These are phyloP conservation scores for Epinotia brunnichana DNA, from an alignment of 2,888 invertebrate species.

Conservation along the genomic window DNA sequence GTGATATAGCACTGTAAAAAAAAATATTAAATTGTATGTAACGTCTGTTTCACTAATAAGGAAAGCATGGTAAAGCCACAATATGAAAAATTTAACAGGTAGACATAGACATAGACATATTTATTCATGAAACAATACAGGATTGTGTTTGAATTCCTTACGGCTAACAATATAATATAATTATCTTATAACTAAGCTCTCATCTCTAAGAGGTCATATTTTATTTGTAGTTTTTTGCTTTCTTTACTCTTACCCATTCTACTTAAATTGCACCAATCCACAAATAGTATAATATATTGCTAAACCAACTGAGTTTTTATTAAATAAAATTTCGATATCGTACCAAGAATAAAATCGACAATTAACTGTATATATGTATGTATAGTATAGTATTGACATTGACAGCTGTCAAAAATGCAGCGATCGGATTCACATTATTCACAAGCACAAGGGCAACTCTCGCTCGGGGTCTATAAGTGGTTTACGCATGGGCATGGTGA, in stretches of 20 bases:
- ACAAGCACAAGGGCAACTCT: background rate
- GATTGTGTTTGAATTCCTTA: no score
- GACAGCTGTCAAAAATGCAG: constrained; percentile 3
- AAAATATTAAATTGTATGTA: background rate
- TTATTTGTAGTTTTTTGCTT: background rate
- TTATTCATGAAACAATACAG: no score
- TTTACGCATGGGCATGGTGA: no score
- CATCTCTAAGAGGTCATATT: background rate
- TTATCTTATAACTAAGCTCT: no score
- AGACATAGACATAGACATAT: no score
- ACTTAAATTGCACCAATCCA: background rate
- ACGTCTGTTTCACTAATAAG: background rate
- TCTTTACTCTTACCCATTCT: constrained; percentile 4
- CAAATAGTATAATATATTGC: background rate
- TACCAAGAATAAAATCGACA: background rate
- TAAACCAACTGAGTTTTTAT: background rate
- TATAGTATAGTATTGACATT: background rate
- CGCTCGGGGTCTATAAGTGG: background rate
- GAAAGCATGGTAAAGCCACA: background rate
- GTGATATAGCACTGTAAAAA: constrained; percentile 6
- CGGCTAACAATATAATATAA: no score
- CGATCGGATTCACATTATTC: constrained; percentile 2
- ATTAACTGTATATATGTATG: no score
- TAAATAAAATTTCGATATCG: background rate
- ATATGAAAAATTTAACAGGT: background rate